Conservation (phyloP, 2,113 vertebrate genomes). For the Brachypodius melanocephalos region DNA sequence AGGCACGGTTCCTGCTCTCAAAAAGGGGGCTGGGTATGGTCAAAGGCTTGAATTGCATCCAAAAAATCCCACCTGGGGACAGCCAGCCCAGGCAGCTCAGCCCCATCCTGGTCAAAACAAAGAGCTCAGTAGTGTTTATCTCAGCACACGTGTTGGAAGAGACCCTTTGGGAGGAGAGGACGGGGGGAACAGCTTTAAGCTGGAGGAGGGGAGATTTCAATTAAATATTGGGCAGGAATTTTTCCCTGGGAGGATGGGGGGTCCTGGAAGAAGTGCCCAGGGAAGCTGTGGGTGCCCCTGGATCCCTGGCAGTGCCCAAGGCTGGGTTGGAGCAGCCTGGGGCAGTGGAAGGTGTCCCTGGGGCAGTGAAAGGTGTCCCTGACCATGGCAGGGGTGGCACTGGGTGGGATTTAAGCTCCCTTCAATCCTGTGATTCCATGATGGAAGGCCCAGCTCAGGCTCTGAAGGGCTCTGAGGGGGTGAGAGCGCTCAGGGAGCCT, state of each 20-base stretch:
- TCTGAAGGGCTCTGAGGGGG: not conserved
- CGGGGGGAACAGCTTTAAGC: too few species aligned
- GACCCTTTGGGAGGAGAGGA: not conserved
- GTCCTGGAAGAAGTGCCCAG: not conserved
- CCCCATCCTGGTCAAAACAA: not conserved
- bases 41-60: not conserved
- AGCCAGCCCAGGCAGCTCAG: rapidly evolving
- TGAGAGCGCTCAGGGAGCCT: not conserved
- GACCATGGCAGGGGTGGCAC: not conserved
- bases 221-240: not conserved
- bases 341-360: not conserved
- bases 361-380: not conserved
- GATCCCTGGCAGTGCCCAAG: not conserved
- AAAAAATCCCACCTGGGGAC: not conserved
- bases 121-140: not conserved
- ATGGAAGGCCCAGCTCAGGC: not conserved
- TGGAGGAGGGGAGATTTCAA: not conserved
- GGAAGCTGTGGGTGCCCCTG: not conserved
- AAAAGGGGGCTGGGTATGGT: too few species aligned
- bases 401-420: rapidly evolving
- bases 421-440: too few species aligned
- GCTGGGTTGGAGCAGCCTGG: not conserved
- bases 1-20: not conserved
- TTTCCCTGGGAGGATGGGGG: not conserved
- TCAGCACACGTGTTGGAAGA: not conserved